Conservation (phyloP, 2,797 vertebrate species). For the Liasis olivaceus region DNA sequence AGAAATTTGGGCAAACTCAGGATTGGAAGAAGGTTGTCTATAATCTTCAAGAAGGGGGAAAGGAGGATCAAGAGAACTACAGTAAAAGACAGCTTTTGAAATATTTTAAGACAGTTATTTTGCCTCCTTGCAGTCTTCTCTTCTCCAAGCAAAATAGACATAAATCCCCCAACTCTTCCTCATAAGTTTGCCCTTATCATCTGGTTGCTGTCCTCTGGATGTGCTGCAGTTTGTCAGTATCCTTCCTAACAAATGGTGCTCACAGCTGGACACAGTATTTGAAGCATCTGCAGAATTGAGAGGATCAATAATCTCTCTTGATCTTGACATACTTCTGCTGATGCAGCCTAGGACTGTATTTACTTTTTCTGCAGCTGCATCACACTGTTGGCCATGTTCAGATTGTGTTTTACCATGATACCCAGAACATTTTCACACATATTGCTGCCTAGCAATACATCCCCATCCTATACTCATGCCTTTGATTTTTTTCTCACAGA, state of each 20-base stretch:
- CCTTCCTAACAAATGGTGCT: neutral
- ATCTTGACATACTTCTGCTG: neutral
- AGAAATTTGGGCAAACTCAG: too few relatives aligned
- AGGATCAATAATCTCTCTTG: neutral
- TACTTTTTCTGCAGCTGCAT: neutral
- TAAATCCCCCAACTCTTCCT: neutral
- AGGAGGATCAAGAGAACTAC: neutral
- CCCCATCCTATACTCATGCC: neutral
- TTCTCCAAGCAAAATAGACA: neutral
- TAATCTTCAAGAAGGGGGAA: too few relatives aligned
- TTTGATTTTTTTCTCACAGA: neutral
- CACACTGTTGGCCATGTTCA: neutral
- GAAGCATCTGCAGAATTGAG: neutral
- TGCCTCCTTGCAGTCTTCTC: neutral
- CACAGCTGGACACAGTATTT: neutral
- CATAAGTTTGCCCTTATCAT: neutral
- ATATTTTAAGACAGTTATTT: neutral
- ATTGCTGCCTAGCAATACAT: neutral
- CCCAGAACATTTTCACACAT: neutral
- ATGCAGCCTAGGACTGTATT: neutral
- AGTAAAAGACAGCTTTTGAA: neutral
- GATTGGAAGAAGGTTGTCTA: too few relatives aligned
- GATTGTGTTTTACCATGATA: neutral
- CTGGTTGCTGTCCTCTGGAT: neutral
- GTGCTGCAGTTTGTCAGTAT: neutral